Evolutionary conservation across 1,140 invertebrate species (phyloP).

Genomic region (Drosophila prosaltans): DNA sequence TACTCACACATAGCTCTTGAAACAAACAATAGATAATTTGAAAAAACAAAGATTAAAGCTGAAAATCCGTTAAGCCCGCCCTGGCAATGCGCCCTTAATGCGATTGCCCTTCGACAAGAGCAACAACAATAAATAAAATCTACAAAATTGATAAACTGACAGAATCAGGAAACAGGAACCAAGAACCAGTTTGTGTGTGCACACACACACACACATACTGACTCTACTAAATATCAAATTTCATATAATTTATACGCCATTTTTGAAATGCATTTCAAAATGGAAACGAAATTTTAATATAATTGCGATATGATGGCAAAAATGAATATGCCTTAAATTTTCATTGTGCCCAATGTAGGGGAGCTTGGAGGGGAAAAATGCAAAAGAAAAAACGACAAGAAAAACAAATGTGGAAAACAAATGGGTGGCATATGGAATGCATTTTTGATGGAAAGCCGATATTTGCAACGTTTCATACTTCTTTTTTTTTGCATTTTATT

Average conservation of each 20-base stretch:
- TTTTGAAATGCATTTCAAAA: constrained; percentile 47
- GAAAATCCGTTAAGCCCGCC: constrained; percentile 74
- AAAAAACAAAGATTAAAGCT: constrained; percentile 59
- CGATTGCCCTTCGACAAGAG: constrained; percentile 54
- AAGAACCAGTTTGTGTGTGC: constrained; percentile 43
- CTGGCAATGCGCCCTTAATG: constrained; percentile 65
- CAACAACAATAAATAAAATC: constrained; percentile 30
- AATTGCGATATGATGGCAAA: constrained; percentile 4
- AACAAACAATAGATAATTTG: constrained; percentile 47
- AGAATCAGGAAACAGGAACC: constrained; percentile 16
- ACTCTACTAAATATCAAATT: constrained; percentile 61
- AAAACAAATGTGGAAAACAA: constrained; percentile 13
- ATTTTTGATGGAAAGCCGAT: constrained; percentile 16
- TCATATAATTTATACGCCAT: constrained; percentile 75
- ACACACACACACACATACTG: constrained; percentile 26
- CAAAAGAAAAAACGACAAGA: constrained; percentile 11
- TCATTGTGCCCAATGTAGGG: background rate
- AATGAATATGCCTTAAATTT: constrained; percentile 1
- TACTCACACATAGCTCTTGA: constrained; percentile 20
- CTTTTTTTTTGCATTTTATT: background rate
- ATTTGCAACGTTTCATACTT: background rate
- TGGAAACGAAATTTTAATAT: constrained; percentile 40
- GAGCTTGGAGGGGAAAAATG: constrained; percentile 13
- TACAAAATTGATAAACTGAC: constrained; percentile 29
- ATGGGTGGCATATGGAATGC: constrained; percentile 19